phyloP scores from a whole-genome alignment of 2,113 vertebrate species.

The Psophia crepitans region DNA sequence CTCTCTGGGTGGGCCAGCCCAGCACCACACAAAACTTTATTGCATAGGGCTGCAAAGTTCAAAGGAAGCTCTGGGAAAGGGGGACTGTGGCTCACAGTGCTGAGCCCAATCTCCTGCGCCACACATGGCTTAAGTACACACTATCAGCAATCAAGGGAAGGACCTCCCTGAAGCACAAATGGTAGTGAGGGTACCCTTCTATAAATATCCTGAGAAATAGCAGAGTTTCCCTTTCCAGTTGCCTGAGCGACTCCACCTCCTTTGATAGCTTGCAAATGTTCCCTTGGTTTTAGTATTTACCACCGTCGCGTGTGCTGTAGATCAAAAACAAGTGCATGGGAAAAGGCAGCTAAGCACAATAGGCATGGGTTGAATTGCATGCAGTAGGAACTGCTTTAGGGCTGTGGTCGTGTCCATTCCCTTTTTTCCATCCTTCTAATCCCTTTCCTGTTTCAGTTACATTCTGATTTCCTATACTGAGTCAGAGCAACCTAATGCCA shows the following conservation, averaged over 20 bases:
- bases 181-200: conserved; percentile 72
- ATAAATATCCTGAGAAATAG: conserved; percentile 73
- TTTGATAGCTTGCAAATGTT: conserved; percentile 72
- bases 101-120: conserved; percentile 54
- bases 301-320: not conserved
- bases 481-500: not conserved
- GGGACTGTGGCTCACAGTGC: conserved; percentile 12
- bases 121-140: conserved; percentile 77
- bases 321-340: conserved; percentile 36
- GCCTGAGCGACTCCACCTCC: conserved; percentile 56
- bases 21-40: conserved; percentile 40
- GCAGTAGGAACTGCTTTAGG: not conserved
- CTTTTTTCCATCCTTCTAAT: conserved; percentile 14
- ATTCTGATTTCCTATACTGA: not conserved
- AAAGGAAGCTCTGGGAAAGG: conserved; percentile 69
- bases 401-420: not conserved
- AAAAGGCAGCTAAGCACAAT: conserved; percentile 26
- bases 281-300: conserved; percentile 43
- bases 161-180: conserved; percentile 76
- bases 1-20: conserved; percentile 73
- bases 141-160: conserved; percentile 70
- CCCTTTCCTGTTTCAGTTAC: not conserved
- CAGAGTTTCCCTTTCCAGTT: conserved; percentile 63
- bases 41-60: conserved; percentile 60
- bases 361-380: conserved; percentile 14